These are phyloP conservation scores for Apodemia zela DNA, from an alignment of 2,888 invertebrate genomes.

Conservation along the genomic window DNA sequence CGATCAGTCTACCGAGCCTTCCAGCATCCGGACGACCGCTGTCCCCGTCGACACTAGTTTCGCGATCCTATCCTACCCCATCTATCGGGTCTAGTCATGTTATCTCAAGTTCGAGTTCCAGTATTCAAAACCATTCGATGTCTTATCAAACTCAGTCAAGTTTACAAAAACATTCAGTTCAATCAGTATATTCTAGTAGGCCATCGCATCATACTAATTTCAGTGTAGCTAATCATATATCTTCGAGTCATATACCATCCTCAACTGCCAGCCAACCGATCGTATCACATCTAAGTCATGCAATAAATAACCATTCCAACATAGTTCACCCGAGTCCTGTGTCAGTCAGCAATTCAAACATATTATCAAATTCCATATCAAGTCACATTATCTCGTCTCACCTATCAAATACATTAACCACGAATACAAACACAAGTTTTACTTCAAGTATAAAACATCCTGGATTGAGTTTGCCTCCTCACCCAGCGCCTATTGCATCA, in stretches of 20 bases:
- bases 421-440: conserved; percentile 58
- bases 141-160: conserved; percentile 70
- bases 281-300: conserved; percentile 59
- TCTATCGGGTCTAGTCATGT: conserved; percentile 77
- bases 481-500: conserved; percentile 44
- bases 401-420: conserved; percentile 48
- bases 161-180: conserved; percentile 76
- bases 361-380: conserved; percentile 49
- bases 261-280: conserved; percentile 60
- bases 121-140: conserved; percentile 67
- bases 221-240: conserved; percentile 64
- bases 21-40: conserved; percentile 54
- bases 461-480: conserved; percentile 50
- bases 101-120: conserved; percentile 70
- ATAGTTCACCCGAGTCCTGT: conserved; percentile 57
- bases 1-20: conserved; percentile 70
- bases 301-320: conserved; percentile 62
- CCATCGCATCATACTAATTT: conserved; percentile 67
- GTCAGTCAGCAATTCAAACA: conserved; percentile 49
- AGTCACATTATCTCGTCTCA: conserved; percentile 54
- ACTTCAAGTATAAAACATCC: conserved; percentile 60
- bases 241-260: conserved; percentile 79
- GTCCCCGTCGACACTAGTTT: conserved; percentile 58
- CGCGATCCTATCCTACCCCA: conserved; percentile 64
- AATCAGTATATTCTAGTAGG: conserved; percentile 59